These are phyloP conservation scores for Scophthalmus maximus DNA, from an alignment of 2,113 vertebrate species.

Conservation along the genomic window DNA sequence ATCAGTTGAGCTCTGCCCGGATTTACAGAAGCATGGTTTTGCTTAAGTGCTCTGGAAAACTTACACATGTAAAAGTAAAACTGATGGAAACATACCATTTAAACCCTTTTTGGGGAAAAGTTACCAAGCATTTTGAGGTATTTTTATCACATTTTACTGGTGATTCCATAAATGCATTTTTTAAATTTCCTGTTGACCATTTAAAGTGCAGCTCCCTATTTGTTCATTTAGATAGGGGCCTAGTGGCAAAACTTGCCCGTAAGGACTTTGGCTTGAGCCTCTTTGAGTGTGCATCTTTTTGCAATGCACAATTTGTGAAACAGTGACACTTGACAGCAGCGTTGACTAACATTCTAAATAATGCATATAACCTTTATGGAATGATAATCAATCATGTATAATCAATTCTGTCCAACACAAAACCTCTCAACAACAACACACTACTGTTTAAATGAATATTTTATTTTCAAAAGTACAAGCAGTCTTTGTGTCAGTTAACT, in stretches of 20 bases:
- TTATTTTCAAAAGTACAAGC: too few species aligned
- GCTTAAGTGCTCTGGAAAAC: too few species aligned
- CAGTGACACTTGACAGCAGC: conserved; percentile 51
- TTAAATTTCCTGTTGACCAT: neutral
- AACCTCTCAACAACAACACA: conserved; percentile 12
- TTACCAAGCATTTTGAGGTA: neutral
- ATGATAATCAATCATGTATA: neutral
- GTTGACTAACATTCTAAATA: conserved; percentile 63
- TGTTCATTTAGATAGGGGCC: neutral
- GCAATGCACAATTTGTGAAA: conserved; percentile 36
- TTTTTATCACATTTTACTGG: neutral
- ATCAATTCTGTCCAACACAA: conserved; percentile 29
- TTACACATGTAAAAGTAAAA: too few species aligned
- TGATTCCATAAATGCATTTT: neutral
- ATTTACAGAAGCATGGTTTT: too few species aligned
- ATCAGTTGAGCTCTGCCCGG: too few species aligned
- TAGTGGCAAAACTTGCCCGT: neutral
- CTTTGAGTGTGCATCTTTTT: too few species aligned
- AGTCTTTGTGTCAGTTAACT: neutral
- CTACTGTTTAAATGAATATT: neutral
- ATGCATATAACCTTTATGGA: conserved; percentile 50
- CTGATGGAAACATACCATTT: too few species aligned
- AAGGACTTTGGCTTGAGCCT: conserved; percentile 20
- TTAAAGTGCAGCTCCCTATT: neutral
- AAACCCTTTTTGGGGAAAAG: neutral